Evolutionary conservation across 37 sponge, comb jelly and placozoan species (phyloP), one percentile per base, ranked within the genome.

Genomic region (Eunapius fragilis): DNA sequence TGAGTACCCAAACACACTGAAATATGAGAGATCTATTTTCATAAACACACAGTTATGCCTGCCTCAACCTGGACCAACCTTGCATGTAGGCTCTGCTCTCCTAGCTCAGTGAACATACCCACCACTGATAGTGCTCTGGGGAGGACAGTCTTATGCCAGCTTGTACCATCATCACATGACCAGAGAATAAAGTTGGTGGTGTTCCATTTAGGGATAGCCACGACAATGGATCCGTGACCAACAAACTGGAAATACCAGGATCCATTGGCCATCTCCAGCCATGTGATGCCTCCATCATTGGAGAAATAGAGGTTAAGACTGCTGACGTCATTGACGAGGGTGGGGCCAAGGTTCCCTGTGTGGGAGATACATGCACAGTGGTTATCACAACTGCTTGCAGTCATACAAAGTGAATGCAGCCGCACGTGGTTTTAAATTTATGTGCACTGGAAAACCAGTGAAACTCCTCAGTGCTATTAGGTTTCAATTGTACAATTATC

Each of bases 101-200:
- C 95, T 22, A 37, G 50, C 69, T 94, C 95, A 26, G 95, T 94
- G 36, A 91, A 80, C 89, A 94, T 86, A 22, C 95, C 95, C 28
- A 91, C 77, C 45, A 91, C 92, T 33, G 33, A 58, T 58, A 58
- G 14, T 11, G 58, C 22, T 17, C 24, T 74, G 17, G 58, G 32
- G n/a, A 22, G 48, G 72, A 67, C 31, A 17, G 41, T 68, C 6
- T 0, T 4, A 0, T 77, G 79, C 92, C 89, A 91, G 22, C 87
- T 81, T 17, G 72, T 28, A 0, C 92, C 95, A 74, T 91, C 95
- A 27, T 91, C 89, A 88, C 95, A 94, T 37, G 92, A 91, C 76
- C 84, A 93, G 68, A 25, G n/a, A 10, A 90, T 68, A 68, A 11
- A 41, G 41, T 38, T 37, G 7, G 89, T 77, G 22, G 38, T 11